Base-by-base conservation (phyloP, 2,113 vertebrate genomes). In the Heliornis fulica region DNA sequence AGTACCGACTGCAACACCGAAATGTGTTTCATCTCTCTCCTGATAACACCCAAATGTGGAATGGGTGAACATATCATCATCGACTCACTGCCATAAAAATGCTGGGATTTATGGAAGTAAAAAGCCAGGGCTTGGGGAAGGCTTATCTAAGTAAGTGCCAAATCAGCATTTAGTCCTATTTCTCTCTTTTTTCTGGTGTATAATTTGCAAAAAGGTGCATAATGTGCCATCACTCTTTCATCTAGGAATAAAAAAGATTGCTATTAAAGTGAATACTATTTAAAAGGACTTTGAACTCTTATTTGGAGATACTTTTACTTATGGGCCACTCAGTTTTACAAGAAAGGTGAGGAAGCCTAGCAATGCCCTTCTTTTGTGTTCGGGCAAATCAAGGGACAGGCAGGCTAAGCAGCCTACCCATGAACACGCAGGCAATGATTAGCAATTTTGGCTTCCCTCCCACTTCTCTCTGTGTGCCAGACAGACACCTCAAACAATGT, bases 11-110 rank as follows among this genome's bases (percentile, higher is more conserved):
- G 96, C 98, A 99, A 98, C 98, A 98, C 96, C 53, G 69, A 98
- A 96, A 97, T 97, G 98, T 98, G 98, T 97, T 98, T 98, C 98
- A 98, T 98, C 97, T 97, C 94, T 93, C 94, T 90, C 50, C 75
- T 79, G 87, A 81, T 93, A 96, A 97, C 86, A 92, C 83, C 78
- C 60, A 60, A 93, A 89, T 72, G 93, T 1, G 7, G 61, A 93
- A 96, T 84, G 88, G 92, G 76, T 80, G 95, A 96, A 80, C 87
- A 66, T 85, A 79, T 84, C 92, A 93, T 80, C 84, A 81, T 80
- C 87, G 90, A 76, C 76, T 95, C 63, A 68, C 69, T 86, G 79
- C 84, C 65, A 78, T 34, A 91, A 74, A 84, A 94, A 32, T 15
- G 38, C 26, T 65, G 86, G 76, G 48, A 94, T 94, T 97, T 94